Percentiles rank a stretch among this genome's conserved stretches.
Evolutionary conservation across 2,888 invertebrate genomes (phyloP).

Genomic region (Lasioglossum oenotherae): DNA sequence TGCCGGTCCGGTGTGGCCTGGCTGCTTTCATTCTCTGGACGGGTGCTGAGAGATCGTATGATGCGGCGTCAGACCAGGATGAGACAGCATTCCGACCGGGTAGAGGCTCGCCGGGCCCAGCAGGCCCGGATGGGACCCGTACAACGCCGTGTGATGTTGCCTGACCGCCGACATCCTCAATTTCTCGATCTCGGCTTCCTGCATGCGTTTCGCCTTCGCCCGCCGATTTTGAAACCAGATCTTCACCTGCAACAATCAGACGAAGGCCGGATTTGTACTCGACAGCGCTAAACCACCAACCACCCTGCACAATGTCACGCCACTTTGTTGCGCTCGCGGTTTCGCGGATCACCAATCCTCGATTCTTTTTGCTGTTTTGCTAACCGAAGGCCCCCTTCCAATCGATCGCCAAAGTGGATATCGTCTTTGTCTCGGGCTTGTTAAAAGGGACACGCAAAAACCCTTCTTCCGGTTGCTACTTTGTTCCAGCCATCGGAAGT

Average conservation of each 20-base stretch:
- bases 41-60: conserved; percentile 78
- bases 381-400: not conserved
- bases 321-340: conserved; percentile 32
- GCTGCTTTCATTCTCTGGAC: conserved; percentile 75
- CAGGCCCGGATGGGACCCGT: conserved; percentile 80
- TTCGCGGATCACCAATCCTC: not conserved
- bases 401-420: not conserved
- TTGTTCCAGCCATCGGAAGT: not conserved
- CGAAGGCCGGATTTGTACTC: conserved; percentile 40
- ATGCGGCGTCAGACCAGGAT: conserved; percentile 77
- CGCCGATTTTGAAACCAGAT: conserved; percentile 98
- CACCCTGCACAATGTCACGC: not conserved
- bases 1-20: conserved; percentile 26
- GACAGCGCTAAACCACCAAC: not conserved
- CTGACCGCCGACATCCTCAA: conserved; percentile 91
- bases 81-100: conserved; percentile 80
- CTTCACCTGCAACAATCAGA: conserved; percentile 88
- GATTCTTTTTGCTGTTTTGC: not conserved
- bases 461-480: not conserved
- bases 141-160: conserved; percentile 81
- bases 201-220: conserved; percentile 98
- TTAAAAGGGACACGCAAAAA: not conserved
- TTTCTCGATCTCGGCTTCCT: conserved; percentile 99
- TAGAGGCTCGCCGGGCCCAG: conserved; percentile 79
- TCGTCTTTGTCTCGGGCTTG: not conserved